These are phyloP conservation scores for Aplochiton taeniatus DNA, from an alignment of 2,797 vertebrate species.

Conservation along the genomic window DNA sequence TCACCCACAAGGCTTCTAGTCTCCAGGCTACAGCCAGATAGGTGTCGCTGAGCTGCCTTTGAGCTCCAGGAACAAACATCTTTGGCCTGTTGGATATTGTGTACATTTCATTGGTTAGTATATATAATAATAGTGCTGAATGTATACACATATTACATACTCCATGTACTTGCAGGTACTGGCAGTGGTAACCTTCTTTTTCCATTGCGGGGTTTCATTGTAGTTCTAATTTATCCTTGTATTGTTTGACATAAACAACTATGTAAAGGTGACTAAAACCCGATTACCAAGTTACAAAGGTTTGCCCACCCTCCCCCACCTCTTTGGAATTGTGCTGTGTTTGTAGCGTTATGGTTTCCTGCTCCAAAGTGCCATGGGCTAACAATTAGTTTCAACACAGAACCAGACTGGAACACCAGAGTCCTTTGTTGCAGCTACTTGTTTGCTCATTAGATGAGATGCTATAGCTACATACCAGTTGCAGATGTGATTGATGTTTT, in stretches of 20 bases:
- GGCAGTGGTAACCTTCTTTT: no score
- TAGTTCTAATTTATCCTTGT: not conserved
- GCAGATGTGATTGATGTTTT: not conserved
- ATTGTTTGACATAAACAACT: not conserved
- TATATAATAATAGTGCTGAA: no score
- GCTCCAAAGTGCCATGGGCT: constrained; percentile 13
- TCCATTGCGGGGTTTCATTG: no score
- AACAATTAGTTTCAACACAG: constrained; percentile 18
- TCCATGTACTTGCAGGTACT: no score
- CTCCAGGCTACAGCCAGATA: not conserved
- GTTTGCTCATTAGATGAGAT: not conserved
- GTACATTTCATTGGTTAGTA: no score
- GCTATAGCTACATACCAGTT: not conserved
- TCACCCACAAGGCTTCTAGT: not conserved
- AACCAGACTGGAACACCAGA: constrained; percentile 7
- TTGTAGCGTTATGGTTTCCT: constrained; percentile 5
- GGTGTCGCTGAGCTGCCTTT: not conserved
- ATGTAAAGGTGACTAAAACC: constrained; percentile 2
- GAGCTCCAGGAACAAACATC: no score
- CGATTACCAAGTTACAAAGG: not conserved
- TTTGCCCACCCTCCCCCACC: not conserved
- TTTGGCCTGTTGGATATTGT: no score
- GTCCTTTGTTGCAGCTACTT: not conserved
- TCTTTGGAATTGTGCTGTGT: not conserved
- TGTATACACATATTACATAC: no score